A percentile compares a stretch with the other conserved stretches of the same genome.
Conservation (phyloP, 2,113 vertebrate genomes). For the Micromys minutus region DNA sequence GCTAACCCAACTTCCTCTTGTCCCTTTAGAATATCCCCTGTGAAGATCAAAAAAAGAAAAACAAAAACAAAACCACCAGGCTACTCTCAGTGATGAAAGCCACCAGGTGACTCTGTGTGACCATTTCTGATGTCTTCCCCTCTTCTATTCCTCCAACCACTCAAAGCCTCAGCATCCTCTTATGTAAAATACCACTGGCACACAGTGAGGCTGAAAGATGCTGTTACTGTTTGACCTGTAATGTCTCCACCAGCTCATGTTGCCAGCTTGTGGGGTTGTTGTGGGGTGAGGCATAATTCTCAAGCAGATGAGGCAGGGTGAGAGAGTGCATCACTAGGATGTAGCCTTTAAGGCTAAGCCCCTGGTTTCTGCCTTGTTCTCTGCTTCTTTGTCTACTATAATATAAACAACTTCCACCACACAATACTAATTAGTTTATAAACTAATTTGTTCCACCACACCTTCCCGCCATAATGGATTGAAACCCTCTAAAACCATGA, state of each 20-base stretch:
- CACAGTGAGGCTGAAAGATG: not conserved
- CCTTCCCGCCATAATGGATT: not conserved
- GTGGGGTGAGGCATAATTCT: not conserved
- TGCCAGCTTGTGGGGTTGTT: not conserved
- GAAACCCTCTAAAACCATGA: not conserved
- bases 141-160: not conserved
- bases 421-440: not conserved
- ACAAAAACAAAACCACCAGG: not conserved
- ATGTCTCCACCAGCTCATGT: no score
- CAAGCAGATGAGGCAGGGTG: not conserved
- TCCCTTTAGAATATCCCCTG: not conserved
- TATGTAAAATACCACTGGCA: not conserved
- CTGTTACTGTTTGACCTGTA: not conserved
- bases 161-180: not conserved
- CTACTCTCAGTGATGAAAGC: not conserved
- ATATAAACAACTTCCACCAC: not conserved
- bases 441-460: not conserved
- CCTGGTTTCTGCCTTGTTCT: not conserved
- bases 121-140: not conserved
- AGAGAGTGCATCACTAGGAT: no score
- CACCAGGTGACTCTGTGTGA: not conserved
- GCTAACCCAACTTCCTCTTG: not conserved
- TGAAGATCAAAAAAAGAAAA: not conserved
- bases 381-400: not conserved
- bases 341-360: not conserved